Conservation (phyloP, 2,888 invertebrate genomes). For the Ptychoptera contaminata region DNA sequence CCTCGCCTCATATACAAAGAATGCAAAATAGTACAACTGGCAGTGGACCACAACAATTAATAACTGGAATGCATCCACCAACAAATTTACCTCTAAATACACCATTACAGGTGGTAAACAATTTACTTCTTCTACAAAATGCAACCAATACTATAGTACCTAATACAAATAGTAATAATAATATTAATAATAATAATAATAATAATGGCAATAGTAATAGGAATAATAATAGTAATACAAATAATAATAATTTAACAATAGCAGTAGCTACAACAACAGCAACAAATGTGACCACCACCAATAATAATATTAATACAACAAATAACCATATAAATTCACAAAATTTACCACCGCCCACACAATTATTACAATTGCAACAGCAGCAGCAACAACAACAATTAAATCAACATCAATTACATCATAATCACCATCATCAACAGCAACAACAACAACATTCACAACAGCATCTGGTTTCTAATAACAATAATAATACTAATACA, state of each 20-base stretch:
- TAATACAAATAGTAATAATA: slow-evolving; percentile 16
- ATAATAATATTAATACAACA: slow-evolving; percentile 2
- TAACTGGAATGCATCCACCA: slow-evolving; percentile 22
- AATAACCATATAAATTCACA: slow-evolving; percentile 7
- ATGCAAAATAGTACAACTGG: slow-evolving; percentile 9
- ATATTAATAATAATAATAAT: slow-evolving; percentile 16
- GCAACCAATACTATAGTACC: not conserved
- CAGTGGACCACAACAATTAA: slow-evolving; percentile 18
- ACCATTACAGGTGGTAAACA: slow-evolving; percentile 29
- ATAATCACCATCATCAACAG: slow-evolving; percentile 3
- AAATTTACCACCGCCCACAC: slow-evolving; percentile 9
- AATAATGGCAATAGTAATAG: slow-evolving; percentile 12
- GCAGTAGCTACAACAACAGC: slow-evolving; percentile 14
- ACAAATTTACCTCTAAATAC: slow-evolving; percentile 21
- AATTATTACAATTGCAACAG: slow-evolving; percentile 7
- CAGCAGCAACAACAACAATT: slow-evolving; percentile 3
- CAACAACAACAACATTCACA: slow-evolving; percentile 4
- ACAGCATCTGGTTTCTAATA: not conserved
- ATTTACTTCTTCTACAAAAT: slow-evolving; percentile 17
- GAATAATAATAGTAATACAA: slow-evolving; percentile 10
- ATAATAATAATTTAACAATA: slow-evolving; percentile 12
- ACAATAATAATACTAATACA: slow-evolving; percentile 12
- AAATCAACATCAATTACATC: slow-evolving; percentile 3
- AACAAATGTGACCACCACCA: slow-evolving; percentile 6
- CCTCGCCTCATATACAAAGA: slow-evolving; percentile 16